Evolutionary conservation across 2,797 vertebrate genomes (phyloP), one percentile per base, ranked within the genome.

Genomic region (Pygocentrus nattereri): DNA sequence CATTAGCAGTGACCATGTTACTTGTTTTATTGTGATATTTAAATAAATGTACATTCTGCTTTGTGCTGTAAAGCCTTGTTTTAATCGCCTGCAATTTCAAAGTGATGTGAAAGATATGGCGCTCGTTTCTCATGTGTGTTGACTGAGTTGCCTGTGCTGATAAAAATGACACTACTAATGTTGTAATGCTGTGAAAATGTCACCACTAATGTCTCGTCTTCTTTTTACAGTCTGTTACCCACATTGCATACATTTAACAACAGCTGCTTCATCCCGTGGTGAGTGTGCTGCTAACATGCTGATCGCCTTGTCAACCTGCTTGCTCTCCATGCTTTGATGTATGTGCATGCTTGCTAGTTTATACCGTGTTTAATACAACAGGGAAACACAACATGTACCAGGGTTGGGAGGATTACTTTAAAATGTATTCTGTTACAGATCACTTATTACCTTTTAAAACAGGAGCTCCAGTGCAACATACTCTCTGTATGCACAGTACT

Each of bases 201-300:
- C 75, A 31, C 52, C 71, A 86, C 85, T 93, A 88, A 92, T 84
- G 64, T 92, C 79, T 89, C 76, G 83, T 78, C 88, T 91, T 94
- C 89, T 93, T 88, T 94, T 92, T 89, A 86, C 94, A 94, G 94
- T 90, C 87, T 95, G 94, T 91, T 94, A 59, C 89, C 93, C 94
- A 89, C 80, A 91, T 79, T 95, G 94, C 89, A 90, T 69, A 89
- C 89, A 90, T 81, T 92, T 94, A 94, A 93, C 92, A 80, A 49
- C 93, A 86, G 86, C 90, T 87, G 87, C 89, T 87, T 90, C 94
- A 89, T 82, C 93, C 93, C 92, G 92, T 93, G 94, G 94, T 94
- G 94, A 95, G 94, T 94, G 59, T 85, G 91, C 88, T 92, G 88
- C 92, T 93, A 93, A 94, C 91, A 89, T 34, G 84, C 84, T 87